Evolutionary conservation across 2,888 invertebrate genomes (phyloP).

Genomic region (Eupithecia exiguata): DNA sequence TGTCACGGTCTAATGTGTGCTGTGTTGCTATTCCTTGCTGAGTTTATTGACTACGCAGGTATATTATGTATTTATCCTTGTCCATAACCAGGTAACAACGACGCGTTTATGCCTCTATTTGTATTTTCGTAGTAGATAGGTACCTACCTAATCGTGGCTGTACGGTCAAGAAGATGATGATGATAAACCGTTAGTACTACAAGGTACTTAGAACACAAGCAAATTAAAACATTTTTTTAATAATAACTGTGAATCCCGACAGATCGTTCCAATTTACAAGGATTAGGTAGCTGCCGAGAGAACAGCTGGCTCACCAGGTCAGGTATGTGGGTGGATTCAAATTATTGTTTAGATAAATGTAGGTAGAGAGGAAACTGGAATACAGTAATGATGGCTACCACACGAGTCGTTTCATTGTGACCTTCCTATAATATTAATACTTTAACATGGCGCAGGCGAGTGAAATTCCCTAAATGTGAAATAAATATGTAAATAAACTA

Average conservation of each 20-base stretch:
- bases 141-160: too few relatives aligned
- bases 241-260: conserved; percentile 42
- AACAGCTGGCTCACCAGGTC: conserved; percentile 1
- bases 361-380: too few relatives aligned
- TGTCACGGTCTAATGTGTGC: neutral
- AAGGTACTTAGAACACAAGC: conserved; percentile 17
- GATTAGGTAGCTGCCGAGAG: neutral
- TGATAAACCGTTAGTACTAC: neutral
- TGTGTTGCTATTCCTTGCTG: neutral
- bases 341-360: too few relatives aligned
- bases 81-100: neutral
- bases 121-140: neutral
- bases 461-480: too few relatives aligned
- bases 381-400: too few relatives aligned
- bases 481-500: too few relatives aligned
- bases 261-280: conserved; percentile 40
- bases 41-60: too few relatives aligned
- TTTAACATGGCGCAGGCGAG: too few relatives aligned
- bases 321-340: too few relatives aligned
- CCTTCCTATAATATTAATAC: too few relatives aligned
- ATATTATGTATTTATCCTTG: too few relatives aligned
- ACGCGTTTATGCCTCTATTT: neutral
- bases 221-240: conserved; percentile 43
- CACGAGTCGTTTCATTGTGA: too few relatives aligned
- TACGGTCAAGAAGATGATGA: neutral